Conservation (phyloP, 2,888 invertebrate genomes). For the Nomada ferruginata region DNA sequence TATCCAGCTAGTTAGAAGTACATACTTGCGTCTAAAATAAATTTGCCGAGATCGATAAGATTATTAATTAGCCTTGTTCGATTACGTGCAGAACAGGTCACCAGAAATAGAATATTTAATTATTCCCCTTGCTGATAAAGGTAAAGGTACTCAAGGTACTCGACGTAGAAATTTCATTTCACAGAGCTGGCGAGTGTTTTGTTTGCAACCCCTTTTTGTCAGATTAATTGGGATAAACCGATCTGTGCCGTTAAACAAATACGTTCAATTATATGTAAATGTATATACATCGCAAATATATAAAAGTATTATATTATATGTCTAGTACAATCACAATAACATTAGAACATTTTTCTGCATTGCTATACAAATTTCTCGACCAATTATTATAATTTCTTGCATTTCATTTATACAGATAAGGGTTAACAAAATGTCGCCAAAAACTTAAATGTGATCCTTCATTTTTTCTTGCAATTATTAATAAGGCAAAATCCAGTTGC, state of each 20-base stretch:
- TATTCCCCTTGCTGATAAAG: not conserved
- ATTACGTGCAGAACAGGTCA: not conserved
- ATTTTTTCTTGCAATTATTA: too few relatives aligned
- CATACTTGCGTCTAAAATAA: conserved; percentile 4
- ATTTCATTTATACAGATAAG: too few relatives aligned
- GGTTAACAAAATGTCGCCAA: too few relatives aligned
- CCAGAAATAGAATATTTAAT: conserved; percentile 25
- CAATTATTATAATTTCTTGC: too few relatives aligned
- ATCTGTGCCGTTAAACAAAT: not conserved
- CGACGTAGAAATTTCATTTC: not conserved
- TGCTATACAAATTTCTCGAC: too few relatives aligned
- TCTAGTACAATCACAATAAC: too few relatives aligned
- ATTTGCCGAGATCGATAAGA: conserved; percentile 11
- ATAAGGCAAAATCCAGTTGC: too few relatives aligned
- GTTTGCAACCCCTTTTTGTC: not conserved
- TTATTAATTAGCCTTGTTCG: conserved; percentile 17
- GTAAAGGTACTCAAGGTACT: conserved; percentile 6
- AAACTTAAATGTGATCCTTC: too few relatives aligned
- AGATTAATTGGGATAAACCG: not conserved
- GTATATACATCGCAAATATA: too few relatives aligned
- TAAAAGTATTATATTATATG: too few relatives aligned
- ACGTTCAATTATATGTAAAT: not conserved
- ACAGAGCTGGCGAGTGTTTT: not conserved
- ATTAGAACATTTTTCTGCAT: too few relatives aligned
- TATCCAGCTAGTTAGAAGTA: not conserved